Percentiles rank a stretch among this genome's conserved stretches.
Evolutionary conservation across 2,888 invertebrate species (phyloP).

Genomic region (Acleris laterana): DNA sequence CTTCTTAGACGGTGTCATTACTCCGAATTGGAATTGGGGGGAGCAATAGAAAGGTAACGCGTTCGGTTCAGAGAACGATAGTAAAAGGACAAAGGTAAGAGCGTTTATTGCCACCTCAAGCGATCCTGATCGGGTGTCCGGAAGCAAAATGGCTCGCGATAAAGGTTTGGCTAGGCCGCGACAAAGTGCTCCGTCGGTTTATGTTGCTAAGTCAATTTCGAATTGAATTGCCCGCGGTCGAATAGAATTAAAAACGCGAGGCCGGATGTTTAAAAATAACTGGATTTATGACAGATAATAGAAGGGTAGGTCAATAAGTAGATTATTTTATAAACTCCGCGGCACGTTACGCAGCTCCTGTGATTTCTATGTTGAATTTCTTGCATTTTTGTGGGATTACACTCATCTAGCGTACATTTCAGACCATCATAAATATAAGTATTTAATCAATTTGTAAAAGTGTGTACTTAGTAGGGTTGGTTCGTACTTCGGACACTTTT

Average conservation of each 20-base stretch:
- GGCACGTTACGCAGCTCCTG: constrained; percentile 20
- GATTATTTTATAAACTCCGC: constrained; percentile 17
- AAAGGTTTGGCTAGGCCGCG: neutral
- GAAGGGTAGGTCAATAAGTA: too few species aligned
- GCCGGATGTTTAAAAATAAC: constrained; percentile 32
- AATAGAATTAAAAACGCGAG: constrained; percentile 2
- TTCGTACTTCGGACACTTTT: too few species aligned
- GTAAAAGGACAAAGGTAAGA: constrained; percentile 8
- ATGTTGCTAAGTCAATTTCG: neutral
- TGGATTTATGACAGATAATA: constrained; percentile 11
- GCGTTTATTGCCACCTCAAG: constrained; percentile 9
- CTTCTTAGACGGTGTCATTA: constrained; percentile 21
- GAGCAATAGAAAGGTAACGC: constrained; percentile 10
- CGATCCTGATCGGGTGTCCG: constrained; percentile 3
- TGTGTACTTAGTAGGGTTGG: too few species aligned
- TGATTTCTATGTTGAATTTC: constrained; percentile 19
- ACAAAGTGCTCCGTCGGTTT: neutral
- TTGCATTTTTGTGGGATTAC: constrained; percentile 10
- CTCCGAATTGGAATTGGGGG: constrained; percentile 11
- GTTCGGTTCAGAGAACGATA: constrained; percentile 1
- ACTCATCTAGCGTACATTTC: neutral
- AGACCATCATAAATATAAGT: too few species aligned
- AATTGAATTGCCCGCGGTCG: too few species aligned
- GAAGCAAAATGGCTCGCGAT: constrained; percentile 3
- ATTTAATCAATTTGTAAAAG: too few species aligned